Conservation (phyloP, 2,113 vertebrate genomes). For the Passer domesticus region DNA sequence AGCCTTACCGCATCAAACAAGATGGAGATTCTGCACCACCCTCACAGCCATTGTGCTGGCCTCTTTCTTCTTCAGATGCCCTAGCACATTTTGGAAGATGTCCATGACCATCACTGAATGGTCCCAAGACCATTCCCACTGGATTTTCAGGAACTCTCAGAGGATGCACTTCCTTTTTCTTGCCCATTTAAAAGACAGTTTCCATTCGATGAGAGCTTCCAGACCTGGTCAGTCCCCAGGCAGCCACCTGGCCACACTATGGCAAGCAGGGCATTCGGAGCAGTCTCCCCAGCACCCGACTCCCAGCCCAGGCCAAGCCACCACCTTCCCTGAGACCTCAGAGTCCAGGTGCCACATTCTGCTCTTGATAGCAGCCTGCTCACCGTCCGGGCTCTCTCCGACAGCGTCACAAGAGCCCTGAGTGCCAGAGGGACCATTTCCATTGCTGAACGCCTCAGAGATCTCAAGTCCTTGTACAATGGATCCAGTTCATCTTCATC, state of each 20-base stretch:
- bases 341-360: too few relatives aligned
- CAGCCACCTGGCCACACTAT: neutral
- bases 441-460: fast-evolving
- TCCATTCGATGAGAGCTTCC: neutral
- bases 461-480: neutral
- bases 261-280: neutral
- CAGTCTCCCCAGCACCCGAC: neutral
- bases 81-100: neutral
- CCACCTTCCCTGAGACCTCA: neutral
- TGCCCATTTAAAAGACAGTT: neutral
- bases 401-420: neutral
- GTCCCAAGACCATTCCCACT: fast-evolving
- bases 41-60: neutral
- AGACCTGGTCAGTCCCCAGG: neutral
- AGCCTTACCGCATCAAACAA: neutral
- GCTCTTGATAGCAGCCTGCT: neutral
- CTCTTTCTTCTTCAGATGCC: neutral
- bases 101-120: neutral
- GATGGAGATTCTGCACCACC: neutral
- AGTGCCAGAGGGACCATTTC: neutral
- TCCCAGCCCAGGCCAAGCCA: neutral
- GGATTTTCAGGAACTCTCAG: neutral
- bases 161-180: neutral
- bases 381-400: neutral
- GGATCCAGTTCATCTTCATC: fast-evolving